A percentile compares a stretch with the other conserved stretches of the same genome.
phyloP scores from a whole-genome alignment of 2,797 vertebrate species.

The Acropternis orthonyx region DNA sequence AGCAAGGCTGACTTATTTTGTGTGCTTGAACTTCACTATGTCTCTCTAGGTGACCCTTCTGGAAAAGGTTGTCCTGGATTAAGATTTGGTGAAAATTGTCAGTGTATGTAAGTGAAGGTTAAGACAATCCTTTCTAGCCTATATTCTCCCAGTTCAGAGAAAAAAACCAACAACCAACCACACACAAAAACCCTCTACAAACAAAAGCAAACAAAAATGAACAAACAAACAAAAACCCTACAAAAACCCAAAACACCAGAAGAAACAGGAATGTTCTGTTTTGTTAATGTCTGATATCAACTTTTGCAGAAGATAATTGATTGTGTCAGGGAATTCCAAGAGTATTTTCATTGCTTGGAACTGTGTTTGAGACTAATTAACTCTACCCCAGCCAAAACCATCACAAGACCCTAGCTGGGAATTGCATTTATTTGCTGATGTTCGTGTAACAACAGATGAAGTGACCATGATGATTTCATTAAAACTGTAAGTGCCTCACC shows the following conservation, averaged over 20 bases:
- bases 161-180: background rate
- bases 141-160: background rate
- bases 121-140: background rate
- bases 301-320: background rate
- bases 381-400: background rate
- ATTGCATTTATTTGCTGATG: background rate
- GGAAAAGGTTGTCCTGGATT: background rate
- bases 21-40: background rate
- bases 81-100: background rate
- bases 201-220: background rate
- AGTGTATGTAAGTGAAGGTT: background rate
- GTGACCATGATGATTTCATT: constrained; percentile 9
- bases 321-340: background rate
- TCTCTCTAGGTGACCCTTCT: background rate
- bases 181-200: background rate
- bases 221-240: background rate
- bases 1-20: background rate
- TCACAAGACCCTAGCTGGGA: background rate
- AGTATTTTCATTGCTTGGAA: background rate
- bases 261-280: background rate
- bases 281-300: background rate
- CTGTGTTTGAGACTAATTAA: background rate
- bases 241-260: background rate
- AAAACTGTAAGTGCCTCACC: background rate
- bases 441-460: background rate